phyloP scores from a whole-genome alignment of 2,113 vertebrate species.

The Triplophysa rosa region DNA sequence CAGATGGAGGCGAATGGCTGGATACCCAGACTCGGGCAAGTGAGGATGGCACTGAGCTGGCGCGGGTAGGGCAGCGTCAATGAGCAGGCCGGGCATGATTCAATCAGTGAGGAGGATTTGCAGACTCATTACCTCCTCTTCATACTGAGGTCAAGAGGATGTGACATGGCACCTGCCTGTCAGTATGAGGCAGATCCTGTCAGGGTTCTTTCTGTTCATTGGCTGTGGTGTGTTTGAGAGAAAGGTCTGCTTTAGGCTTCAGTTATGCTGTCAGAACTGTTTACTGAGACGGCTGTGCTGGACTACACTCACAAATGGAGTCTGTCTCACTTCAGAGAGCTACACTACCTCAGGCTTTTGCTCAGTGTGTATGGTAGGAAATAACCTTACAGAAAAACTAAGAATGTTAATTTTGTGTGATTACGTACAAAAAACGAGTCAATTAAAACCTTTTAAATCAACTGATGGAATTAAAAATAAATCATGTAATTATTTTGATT shows the following conservation, averaged over 20 bases:
- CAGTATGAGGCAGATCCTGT: slow-evolving; percentile 22
- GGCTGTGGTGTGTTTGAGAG: not conserved
- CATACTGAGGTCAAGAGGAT: slow-evolving; percentile 23
- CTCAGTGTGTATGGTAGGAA: not conserved
- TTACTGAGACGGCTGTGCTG: slow-evolving; percentile 17
- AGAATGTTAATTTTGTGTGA: not conserved
- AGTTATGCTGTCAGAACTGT: slow-evolving; percentile 15
- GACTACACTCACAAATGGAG: slow-evolving; percentile 14
- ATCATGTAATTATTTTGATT: too few relatives aligned
- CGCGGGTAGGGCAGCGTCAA: not conserved
- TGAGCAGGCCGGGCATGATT: slow-evolving; percentile 24
- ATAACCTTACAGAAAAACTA: not conserved
- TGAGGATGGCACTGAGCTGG: slow-evolving; percentile 39
- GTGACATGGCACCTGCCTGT: slow-evolving; percentile 34
- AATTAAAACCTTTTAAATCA: too few relatives aligned
- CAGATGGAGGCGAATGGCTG: slow-evolving; percentile 59
- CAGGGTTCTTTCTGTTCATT: not conserved
- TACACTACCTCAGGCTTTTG: not conserved
- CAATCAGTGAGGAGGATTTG: not conserved
- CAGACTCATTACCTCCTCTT: slow-evolving; percentile 15
- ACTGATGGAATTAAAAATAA: too few relatives aligned
- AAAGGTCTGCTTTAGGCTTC: slow-evolving; percentile 5
- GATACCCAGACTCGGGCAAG: not conserved
- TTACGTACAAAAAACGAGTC: too few relatives aligned
- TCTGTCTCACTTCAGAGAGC: slow-evolving; percentile 21